Evolutionary conservation across 2,888 invertebrate species (phyloP), one percentile per base, ranked within the genome.

Genomic region (Lydus trimaculatus): DNA sequence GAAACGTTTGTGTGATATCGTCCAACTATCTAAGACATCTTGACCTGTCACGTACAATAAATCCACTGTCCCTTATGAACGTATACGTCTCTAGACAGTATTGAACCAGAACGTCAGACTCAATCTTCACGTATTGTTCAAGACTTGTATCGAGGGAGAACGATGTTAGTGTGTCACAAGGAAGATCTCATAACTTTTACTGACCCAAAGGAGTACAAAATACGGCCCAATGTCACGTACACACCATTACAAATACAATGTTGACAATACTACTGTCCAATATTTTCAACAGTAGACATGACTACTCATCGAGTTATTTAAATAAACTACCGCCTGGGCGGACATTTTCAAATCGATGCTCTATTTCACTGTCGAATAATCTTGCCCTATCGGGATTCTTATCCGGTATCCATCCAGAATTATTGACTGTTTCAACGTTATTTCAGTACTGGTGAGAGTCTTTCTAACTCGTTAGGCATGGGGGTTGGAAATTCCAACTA

Each of bases 41-140:
- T 61, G 61, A 39, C 39, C 61, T 61, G 61, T 17, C 61, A 61
- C 61, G 36, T 39, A 23, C 20, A 39, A 61, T 61, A 61, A 61
- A 61, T 61, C 61, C 39, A 23, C 56, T 39, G n/a, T 61, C 61
- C 61, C 61, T 25, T 33, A 31, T 13, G 28, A 28, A 60, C 33
- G 20, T 11, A 17, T 11, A 7, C n/a, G 43, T 36, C 20, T 33
- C 60, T 13, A 36, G 60, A 60, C n/a, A 36, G 60, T 36, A 31
- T 36, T n/a, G 60, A 60, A 31, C 60, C 60, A 20, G 33, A 60
- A 36, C 20, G 31, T 60, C 39, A 39, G 31, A 33, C 61, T 23
- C 61, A 33, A 61, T 61, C 25, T 61, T n/a, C 39, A 17, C 33
- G n/a, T 61, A 61, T 39, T 61, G 61, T 39, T 39, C 61, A 15